phyloP scores from a whole-genome alignment of 2,888 invertebrate genomes.

The Platycheirus albimanus region DNA sequence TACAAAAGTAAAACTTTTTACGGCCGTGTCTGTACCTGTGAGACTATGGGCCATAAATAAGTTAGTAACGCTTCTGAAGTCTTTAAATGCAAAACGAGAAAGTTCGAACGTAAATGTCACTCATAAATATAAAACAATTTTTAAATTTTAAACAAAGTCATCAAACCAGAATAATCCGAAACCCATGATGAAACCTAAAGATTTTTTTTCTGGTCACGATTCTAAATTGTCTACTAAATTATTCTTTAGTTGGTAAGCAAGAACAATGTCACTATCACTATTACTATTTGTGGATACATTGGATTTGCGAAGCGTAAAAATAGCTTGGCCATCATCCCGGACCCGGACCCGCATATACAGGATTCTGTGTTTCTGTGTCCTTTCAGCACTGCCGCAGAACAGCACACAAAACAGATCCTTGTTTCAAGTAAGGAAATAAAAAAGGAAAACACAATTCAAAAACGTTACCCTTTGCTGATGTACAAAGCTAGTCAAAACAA shows the following conservation, averaged over 20 bases:
- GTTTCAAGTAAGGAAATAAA: background rate
- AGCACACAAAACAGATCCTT: background rate
- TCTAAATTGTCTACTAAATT: background rate
- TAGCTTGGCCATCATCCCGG: conserved; percentile 11
- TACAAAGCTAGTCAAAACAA: conserved; percentile 16
- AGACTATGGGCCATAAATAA: too few species aligned
- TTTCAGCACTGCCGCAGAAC: conserved; percentile 3
- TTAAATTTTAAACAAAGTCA: background rate
- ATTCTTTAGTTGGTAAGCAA: background rate
- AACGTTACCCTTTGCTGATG: background rate
- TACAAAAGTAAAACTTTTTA: too few species aligned
- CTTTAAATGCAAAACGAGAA: too few species aligned
- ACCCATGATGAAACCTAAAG: too few species aligned
- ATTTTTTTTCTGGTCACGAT: background rate
- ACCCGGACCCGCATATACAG: too few species aligned
- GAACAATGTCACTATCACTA: conserved; percentile 15
- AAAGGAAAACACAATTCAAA: background rate
- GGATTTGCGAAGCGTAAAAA: conserved; percentile 12
- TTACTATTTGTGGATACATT: too few species aligned
- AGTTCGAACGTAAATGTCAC: too few species aligned
- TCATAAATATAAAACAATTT: too few species aligned
- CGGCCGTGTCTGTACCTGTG: too few species aligned
- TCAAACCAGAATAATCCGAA: background rate
- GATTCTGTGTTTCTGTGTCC: background rate
- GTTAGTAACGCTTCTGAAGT: too few species aligned